phyloP scores from a whole-genome alignment of 2,888 invertebrate genomes.

The Mesorhabditis spiculigera region DNA sequence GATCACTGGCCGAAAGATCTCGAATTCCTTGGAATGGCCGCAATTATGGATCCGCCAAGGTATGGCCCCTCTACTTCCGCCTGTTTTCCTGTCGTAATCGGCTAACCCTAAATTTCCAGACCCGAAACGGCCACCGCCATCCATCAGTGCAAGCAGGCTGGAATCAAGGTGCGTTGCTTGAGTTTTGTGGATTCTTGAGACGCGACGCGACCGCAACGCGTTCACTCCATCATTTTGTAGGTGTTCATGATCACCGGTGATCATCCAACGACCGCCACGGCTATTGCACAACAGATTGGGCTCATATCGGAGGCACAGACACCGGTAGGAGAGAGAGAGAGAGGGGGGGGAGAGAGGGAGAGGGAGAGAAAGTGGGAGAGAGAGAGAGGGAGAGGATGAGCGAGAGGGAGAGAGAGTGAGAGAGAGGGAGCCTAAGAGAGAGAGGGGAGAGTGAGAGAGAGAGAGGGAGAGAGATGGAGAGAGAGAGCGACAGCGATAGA shows the following conservation, averaged over 20 bases:
- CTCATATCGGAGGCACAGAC: slow-evolving; percentile 21
- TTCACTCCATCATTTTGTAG: not conserved
- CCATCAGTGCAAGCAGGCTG: slow-evolving; percentile 55
- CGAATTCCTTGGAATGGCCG: slow-evolving; percentile 54
- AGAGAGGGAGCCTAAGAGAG: too few species aligned
- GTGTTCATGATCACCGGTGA: slow-evolving; percentile 51
- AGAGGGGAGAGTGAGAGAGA: too few species aligned
- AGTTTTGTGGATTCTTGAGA: too few species aligned
- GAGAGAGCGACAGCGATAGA: too few species aligned
- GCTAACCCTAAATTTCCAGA: slow-evolving; percentile 17
- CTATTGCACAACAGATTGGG: slow-evolving; percentile 54
- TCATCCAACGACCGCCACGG: slow-evolving; percentile 54
- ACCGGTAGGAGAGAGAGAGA: not conserved
- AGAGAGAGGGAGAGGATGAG: too few species aligned
- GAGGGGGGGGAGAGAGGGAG: too few species aligned
- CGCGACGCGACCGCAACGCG: not conserved
- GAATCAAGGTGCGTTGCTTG: slow-evolving; percentile 48
- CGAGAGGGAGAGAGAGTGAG: too few species aligned
- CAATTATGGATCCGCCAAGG: slow-evolving; percentile 51
- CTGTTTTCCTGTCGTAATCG: not conserved
- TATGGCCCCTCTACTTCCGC: not conserved
- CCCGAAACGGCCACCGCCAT: slow-evolving; percentile 52
- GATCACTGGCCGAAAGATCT: slow-evolving; percentile 38
- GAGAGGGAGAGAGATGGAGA: too few species aligned
- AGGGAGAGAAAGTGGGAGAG: too few species aligned